Base-by-base conservation (phyloP, 2,888 invertebrate species). In the Sinhomidia bicolor region DNA sequence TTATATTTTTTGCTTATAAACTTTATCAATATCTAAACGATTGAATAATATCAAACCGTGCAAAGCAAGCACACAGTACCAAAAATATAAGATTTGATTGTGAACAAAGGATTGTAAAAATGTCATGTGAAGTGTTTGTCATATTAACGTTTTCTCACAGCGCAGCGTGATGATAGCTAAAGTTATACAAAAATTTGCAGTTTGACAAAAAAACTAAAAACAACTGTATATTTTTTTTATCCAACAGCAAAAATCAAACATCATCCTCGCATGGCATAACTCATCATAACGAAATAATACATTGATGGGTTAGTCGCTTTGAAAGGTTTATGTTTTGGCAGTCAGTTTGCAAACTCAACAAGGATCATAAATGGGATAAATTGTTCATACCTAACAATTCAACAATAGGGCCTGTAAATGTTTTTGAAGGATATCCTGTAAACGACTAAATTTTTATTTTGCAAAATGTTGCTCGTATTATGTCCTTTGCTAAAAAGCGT, bases 31-130 rank as follows among this genome's bases (percentile, higher is more conserved):
- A n/a, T n/a, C n/a, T 71, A 17, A 29, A 62, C 62, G 62, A 71
- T 41, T 71, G 68, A 41, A 36, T 71, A 71, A n/a, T n/a, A 71
- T 71, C 68, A 71, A 44, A 71, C 68, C 68, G 41, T 71, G 68
- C 44, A 71, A 41, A 44, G 68, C 17, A 68, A n/a, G 41, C 41
- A 17, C 6, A 26, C 26, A 26, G 17, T 29, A 26, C 7, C 60
- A 71, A 20, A 41, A 71, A 32, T 65, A 17, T 44, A 71, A 36
- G 20, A 20, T 20, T 71, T 23, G 41, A 44, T 44, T 41, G 60
- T 26, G 68, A 71, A 36, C 36, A 71, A 29, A 12, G 68, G 44
- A 71, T 20, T 44, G 4, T 44, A 44, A 71, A 29, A 60, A 65
- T 65, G 36, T 68, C 23, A 17, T 68, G 41, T 60, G 6, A 47